These are phyloP conservation scores for Ibycter americanus DNA, from an alignment of 2,797 vertebrate genomes.

Conservation along the genomic window DNA sequence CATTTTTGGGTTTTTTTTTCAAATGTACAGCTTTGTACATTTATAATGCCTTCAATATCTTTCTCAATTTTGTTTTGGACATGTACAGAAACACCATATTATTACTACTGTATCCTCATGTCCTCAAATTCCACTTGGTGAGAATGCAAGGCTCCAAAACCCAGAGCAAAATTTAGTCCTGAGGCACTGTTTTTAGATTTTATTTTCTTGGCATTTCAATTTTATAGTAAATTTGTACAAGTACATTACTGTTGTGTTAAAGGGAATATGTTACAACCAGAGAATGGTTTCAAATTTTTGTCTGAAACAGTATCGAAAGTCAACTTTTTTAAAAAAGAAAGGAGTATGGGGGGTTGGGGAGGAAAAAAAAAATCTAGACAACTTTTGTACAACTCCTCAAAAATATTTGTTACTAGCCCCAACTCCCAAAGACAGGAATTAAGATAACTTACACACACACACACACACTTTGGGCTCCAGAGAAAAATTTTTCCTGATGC, in stretches of 20 bases:
- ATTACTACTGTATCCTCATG: background rate
- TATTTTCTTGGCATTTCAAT: background rate
- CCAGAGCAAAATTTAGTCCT: background rate
- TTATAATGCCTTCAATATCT: background rate
- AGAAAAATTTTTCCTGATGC: background rate
- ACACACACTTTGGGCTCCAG: background rate
- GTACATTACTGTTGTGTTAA: background rate
- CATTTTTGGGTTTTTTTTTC: background rate
- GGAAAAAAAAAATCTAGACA: background rate
- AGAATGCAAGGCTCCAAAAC: background rate
- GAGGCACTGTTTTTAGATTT: background rate
- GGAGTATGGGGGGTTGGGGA: rapidly evolving
- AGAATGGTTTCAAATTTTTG: background rate
- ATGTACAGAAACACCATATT: background rate
- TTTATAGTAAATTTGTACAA: background rate
- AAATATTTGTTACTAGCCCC: background rate
- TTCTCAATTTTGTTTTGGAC: background rate
- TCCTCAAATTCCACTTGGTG: background rate
- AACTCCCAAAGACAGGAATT: background rate
- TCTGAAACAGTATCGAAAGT: background rate
- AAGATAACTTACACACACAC: background rate
- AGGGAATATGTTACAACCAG: background rate
- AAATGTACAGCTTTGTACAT: background rate
- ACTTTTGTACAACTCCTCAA: background rate
- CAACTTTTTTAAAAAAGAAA: background rate